Evolutionary conservation across 2,888 invertebrate species (phyloP).

Genomic region (Ethmia dodecea): DNA sequence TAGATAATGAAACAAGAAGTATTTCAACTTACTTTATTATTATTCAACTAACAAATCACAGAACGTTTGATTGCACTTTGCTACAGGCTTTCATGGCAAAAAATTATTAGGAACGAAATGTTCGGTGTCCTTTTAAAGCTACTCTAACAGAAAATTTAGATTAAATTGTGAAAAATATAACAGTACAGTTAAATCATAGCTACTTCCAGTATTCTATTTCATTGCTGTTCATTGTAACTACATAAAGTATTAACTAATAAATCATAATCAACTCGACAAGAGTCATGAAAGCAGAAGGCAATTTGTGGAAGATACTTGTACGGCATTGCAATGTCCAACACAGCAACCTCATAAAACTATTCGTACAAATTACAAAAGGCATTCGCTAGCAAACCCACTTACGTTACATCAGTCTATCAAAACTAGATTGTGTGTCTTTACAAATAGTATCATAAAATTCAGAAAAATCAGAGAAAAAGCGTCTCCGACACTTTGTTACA

Average conservation of each 20-base stretch:
- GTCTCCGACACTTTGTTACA: too few species aligned
- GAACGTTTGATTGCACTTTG: slow-evolving; percentile 40
- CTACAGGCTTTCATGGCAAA: too few species aligned
- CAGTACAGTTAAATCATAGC: too few species aligned
- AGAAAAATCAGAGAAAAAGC: too few species aligned
- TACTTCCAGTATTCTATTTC: too few species aligned
- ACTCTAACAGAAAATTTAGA: too few species aligned
- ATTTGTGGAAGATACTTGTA: neutral
- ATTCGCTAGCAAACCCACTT: slow-evolving; percentile 11
- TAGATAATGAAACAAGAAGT: neutral
- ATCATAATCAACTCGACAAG: slow-evolving; percentile 42
- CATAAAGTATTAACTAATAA: too few species aligned
- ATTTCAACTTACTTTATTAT: slow-evolving; percentile 44
- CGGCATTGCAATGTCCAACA: neutral
- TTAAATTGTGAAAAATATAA: too few species aligned
- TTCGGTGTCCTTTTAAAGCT: too few species aligned
- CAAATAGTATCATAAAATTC: too few species aligned
- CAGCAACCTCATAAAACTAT: neutral
- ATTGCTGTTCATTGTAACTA: too few species aligned
- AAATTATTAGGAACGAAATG: too few species aligned
- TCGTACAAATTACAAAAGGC: slow-evolving; percentile 1
- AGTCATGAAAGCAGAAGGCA: slow-evolving; percentile 17
- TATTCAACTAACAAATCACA: slow-evolving; percentile 61
- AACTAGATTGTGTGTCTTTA: slow-evolving; percentile 21
- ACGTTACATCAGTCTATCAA: slow-evolving; percentile 27